Base-by-base conservation (phyloP, 2,888 invertebrate species). In the Acheta domesticus region DNA sequence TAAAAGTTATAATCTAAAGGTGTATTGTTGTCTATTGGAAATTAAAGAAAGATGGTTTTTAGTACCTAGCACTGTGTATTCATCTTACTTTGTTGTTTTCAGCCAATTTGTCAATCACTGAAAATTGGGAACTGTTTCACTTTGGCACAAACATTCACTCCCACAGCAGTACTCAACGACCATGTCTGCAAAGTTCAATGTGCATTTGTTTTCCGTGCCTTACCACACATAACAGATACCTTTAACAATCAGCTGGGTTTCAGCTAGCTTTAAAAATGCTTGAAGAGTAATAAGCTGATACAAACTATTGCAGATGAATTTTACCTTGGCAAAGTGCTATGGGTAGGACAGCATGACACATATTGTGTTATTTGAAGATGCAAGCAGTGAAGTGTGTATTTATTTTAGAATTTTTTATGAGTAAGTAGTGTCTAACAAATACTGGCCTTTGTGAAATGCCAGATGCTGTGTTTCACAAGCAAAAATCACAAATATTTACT, bases 141-240 rank as follows among this genome's bases (percentile, higher is more conserved):
- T 62, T 84, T 89, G 49, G 86, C 87, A 1, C 84, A 85, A 78
- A 84, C 85, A 12, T 88, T 86, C 84, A 86, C 85, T 79, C 86
- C 86, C 77, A 85, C 86, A 74, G 87, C 86, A 48, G 87, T 89
- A 49, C 84, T 88, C 36, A 84, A 84, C 11, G 89, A 89, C 83
- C 86, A 87, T 82, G 87, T 88, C 4, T 89, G 89, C 83, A 88
- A 88, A 84, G 88, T 89, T 23, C 89, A 89, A 83, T 89, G 89
- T 84, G 87, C 88, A 48, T 88, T 87, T 83, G 86, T 87, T 19
- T 87, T 87, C 83, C 83, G 86, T 76, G 85, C 86, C 19, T 84
- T 86, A 80, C 86, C 87, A n/a, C 79, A 79, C n/a, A 78, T 82
- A 23, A 79, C 80, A 49, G 80, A 82, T n/a, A 75, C 77, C 20